Base-by-base conservation (phyloP, 2,888 invertebrate species). In the Nycteola revayana region DNA sequence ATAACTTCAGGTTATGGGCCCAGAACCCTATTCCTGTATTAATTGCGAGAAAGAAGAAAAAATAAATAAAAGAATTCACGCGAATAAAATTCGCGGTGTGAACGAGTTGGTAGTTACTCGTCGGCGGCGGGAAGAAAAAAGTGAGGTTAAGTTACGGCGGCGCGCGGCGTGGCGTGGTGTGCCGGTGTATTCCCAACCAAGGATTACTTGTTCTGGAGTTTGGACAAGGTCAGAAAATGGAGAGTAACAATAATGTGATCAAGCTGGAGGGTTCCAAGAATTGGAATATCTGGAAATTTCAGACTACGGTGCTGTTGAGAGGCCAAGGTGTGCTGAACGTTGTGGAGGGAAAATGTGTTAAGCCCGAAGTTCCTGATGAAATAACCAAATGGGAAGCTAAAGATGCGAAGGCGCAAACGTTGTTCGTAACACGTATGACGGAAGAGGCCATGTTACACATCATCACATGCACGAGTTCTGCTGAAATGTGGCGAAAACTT, bases 201-300 rank as follows among this genome's bases (percentile, higher is more conserved):
- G 24, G 24, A 24, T 9, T 9, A 24, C 24, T 24, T 24, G 24
- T 9, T 24, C 24, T 9, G 24, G 24, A 9, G 7, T 9, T 8
- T 24, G 24, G 9, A 24, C 24, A 6, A 24, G 24, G 24, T 9
- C 9, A n/a, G 24, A 9, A 24, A 9, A 24, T 24, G 24, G 24
- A 24, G 24, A 24, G 5, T 9, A 21, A 2, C 9, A 24, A 24
- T 45, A 35, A 36, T 21, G 17, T 25, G 11, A 20, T 60, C 1
- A 59, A 55, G 10, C 31, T 64, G 25, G 58, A 61, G 34, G 64
- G 60, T 0, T 7, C 45, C 0, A 38, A 6, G 3, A 55, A 64
- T 21, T 62, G 58, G 57, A 60, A 56, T 24, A 28, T 61, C 0
- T 61, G 60, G 55, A 60, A 60, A 28, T 60, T 65, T 6, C 60